phyloP scores from a whole-genome alignment of 2,113 vertebrate species.

The Polypterus bichir region DNA sequence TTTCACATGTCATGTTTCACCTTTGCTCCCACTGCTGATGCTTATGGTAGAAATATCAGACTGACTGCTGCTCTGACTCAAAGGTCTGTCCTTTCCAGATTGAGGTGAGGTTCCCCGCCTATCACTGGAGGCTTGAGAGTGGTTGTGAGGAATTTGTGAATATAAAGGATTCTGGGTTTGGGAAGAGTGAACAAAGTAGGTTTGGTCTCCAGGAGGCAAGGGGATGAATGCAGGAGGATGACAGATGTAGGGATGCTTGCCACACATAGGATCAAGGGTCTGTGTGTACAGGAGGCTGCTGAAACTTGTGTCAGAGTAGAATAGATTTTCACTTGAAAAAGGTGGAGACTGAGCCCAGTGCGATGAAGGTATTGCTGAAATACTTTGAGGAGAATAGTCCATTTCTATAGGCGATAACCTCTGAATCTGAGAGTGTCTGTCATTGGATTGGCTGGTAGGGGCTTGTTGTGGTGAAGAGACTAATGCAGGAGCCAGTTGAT shows the following conservation, averaged over 20 bases:
- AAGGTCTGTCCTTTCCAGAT: conserved; percentile 19
- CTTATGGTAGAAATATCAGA: conserved; percentile 24
- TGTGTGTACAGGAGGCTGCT: too few relatives aligned
- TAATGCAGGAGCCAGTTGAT: conserved; percentile 22
- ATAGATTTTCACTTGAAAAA: too few relatives aligned
- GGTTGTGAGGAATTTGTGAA: background rate
- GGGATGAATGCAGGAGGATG: background rate
- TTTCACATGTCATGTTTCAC: conserved; percentile 22
- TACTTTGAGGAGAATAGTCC: too few relatives aligned
- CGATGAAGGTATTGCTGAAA: too few relatives aligned
- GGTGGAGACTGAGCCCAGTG: too few relatives aligned
- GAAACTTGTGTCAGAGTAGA: too few relatives aligned
- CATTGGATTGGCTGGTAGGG: conserved; percentile 24
- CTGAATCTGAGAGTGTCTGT: too few relatives aligned
- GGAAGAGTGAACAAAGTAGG: conserved; percentile 1
- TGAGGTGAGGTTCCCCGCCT: conserved; percentile 3
- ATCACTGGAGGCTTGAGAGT: conserved; percentile 8
- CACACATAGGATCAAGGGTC: too few relatives aligned
- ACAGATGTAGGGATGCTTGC: too few relatives aligned
- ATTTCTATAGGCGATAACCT: too few relatives aligned
- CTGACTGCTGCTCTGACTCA: conserved; percentile 29
- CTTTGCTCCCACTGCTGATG: conserved; percentile 25
- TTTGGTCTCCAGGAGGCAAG: background rate
- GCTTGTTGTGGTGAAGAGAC: conserved; percentile 21
- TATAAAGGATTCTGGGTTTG: background rate